A percentile compares a stretch with the other conserved stretches of the same genome.
Conservation (phyloP, 35 echinoderm and acorn worm species). For the Diadema setosum region DNA sequence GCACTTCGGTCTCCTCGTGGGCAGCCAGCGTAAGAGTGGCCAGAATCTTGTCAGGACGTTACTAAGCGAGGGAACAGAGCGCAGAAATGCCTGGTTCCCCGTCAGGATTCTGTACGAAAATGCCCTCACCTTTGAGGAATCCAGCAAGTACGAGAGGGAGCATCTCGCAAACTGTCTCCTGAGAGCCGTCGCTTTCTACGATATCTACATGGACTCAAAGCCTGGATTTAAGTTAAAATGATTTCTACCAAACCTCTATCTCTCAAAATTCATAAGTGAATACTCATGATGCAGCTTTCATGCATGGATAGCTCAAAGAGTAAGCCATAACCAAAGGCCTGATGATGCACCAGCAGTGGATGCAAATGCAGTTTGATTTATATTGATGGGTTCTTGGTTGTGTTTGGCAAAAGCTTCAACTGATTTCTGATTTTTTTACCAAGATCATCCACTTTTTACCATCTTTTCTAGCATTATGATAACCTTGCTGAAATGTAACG, state of each 20-base stretch:
- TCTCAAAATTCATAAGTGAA: not conserved
- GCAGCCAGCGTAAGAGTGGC: constrained; percentile 54
- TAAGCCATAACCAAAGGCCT: too few species aligned
- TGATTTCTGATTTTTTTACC: too few species aligned
- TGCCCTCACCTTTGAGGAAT: constrained; percentile 15
- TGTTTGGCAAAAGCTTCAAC: too few species aligned
- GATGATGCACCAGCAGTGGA: not conserved
- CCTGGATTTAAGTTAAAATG: not conserved
- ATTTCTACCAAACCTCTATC: not conserved
- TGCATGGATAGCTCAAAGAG: not conserved
- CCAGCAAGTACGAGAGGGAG: constrained; percentile 66
- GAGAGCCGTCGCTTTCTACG: constrained; percentile 68
- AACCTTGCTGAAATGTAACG: too few species aligned
- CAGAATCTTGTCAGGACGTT: constrained; percentile 39
- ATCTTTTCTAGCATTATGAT: too few species aligned
- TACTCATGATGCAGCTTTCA: not conserved
- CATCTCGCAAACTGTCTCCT: constrained; percentile 64
- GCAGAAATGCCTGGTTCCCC: not conserved
- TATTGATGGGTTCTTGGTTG: not conserved
- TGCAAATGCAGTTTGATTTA: not conserved
- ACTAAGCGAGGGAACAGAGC: not conserved
- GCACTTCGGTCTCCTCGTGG: constrained; percentile 72
- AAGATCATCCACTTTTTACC: too few species aligned
- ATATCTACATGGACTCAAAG: constrained; percentile 33
- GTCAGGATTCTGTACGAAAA: constrained; percentile 34